Conservation (phyloP, 2,888 invertebrate genomes). For the Brenthis daphne region DNA sequence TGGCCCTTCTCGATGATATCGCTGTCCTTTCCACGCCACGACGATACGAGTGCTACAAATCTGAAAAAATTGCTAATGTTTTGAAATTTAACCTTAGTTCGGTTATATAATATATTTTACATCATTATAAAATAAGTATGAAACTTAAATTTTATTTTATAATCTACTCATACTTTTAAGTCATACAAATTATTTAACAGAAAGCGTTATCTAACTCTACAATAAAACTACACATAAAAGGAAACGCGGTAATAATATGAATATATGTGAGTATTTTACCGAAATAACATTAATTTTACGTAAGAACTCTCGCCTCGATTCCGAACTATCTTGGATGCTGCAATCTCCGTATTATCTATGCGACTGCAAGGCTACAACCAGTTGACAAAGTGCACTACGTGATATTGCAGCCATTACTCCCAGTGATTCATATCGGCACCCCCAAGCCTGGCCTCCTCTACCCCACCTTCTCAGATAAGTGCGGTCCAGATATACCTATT, state of each 20-base stretch:
- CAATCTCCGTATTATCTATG: conserved; percentile 77
- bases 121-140: too few relatives aligned
- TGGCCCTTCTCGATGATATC: conserved; percentile 63
- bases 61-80: conserved; percentile 37
- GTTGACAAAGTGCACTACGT: conserved; percentile 83
- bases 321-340: conserved; percentile 58
- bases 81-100: conserved; percentile 20
- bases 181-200: neutral
- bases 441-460: conserved; percentile 51
- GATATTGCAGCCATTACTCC: conserved; percentile 82
- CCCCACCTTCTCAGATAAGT: conserved; percentile 63
- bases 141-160: too few relatives aligned
- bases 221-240: conserved; percentile 3
- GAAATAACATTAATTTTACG: conserved; percentile 54
- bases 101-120: neutral
- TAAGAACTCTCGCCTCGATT: conserved; percentile 43
- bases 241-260: conserved; percentile 16
- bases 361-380: conserved; percentile 76
- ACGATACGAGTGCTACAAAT: conserved; percentile 65
- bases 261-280: conserved; percentile 29
- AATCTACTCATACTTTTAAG: neutral
- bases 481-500: conserved; percentile 67
- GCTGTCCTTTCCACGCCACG: conserved; percentile 68
- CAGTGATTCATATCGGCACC: conserved; percentile 77
- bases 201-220: conserved; percentile 5